Evolutionary conservation across 2,113 vertebrate species (phyloP), one percentile per base, ranked within the genome.

Genomic region (Ailurus styani): DNA sequence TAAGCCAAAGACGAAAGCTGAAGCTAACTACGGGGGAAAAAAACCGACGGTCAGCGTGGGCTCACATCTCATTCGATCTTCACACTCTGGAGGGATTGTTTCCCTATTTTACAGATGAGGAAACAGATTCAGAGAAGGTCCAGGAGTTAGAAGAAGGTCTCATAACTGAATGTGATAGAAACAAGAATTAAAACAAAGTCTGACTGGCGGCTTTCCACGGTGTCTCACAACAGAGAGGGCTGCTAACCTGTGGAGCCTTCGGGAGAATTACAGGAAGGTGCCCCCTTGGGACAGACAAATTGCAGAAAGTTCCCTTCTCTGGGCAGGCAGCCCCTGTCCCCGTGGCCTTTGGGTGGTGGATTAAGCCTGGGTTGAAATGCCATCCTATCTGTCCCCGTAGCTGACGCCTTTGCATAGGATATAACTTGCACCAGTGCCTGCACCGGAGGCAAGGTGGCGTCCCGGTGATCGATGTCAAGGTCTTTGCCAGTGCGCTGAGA

Each of bases 1-100:
- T 86, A 87, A 64, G 90, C 47, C 60, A 29, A 79, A 57, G 29
- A 29, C 47, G 50, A 87, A 87, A 87, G 31, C 54, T 68, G 37
- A 21, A 21, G 50, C 23, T 94, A 79, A 87, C 42, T 68, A 47
- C 7, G 6, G 31, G 57, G 57, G 37, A 7, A 15, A 34, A 10
- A 40, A 10, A 52, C 20, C 9, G 8, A 37, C 0, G 15, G 50
- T n/a, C n/a, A 3, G 13, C 7, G 5, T 13, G 60, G 10, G 7
- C 9, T 13, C 45, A 27, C 29, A 21, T 60, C 37, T 68, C 60
- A 13, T 25, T 42, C 62, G 27, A 45, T 66, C n/a, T 14, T 54
- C 82, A 27, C n/a, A 10, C 45, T 78, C 18, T 15, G 34, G 29
- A 89, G 29, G 10, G 5, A 54, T 29, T 18, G 10, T n/a, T 66